Evolutionary conservation across 2,113 vertebrate species (phyloP).

Genomic region (Turdus rufiventris): DNA sequence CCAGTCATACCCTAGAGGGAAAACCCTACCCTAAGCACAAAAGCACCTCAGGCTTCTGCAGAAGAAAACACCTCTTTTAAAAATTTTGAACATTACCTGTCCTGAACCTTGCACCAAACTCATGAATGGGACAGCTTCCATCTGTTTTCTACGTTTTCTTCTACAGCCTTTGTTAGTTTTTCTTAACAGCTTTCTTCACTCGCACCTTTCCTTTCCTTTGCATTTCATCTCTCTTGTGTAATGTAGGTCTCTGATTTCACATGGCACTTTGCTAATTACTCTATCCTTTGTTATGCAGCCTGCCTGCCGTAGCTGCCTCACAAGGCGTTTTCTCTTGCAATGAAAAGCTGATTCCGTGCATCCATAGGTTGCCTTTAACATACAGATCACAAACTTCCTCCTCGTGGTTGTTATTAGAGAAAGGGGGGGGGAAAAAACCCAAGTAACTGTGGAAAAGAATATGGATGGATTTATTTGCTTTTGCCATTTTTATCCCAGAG

Average conservation of each 20-base stretch:
- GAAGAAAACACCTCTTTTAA: background rate
- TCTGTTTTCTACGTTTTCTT: background rate
- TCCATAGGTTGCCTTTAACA: background rate
- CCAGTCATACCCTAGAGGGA: background rate
- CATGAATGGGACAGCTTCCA: background rate
- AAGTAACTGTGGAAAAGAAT: background rate
- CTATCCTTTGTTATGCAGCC: background rate
- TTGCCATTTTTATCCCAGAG: background rate
- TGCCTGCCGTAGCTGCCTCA: background rate
- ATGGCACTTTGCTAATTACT: constrained; percentile 46
- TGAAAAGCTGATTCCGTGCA: background rate
- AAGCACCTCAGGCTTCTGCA: background rate
- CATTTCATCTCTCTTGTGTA: background rate
- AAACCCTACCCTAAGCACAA: background rate
- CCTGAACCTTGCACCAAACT: background rate
- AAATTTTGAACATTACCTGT: background rate
- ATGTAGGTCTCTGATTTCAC: constrained; percentile 38
- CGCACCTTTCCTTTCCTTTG: background rate
- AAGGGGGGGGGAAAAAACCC: fast-evolving
- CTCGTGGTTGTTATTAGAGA: background rate
- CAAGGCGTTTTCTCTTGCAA: background rate
- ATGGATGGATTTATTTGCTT: background rate
- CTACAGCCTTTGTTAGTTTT: background rate
- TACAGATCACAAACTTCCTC: background rate
- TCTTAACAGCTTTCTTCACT: background rate